Conservation (phyloP, 92 coral and sea anemone genomes). For the Bergia sp. region DNA sequence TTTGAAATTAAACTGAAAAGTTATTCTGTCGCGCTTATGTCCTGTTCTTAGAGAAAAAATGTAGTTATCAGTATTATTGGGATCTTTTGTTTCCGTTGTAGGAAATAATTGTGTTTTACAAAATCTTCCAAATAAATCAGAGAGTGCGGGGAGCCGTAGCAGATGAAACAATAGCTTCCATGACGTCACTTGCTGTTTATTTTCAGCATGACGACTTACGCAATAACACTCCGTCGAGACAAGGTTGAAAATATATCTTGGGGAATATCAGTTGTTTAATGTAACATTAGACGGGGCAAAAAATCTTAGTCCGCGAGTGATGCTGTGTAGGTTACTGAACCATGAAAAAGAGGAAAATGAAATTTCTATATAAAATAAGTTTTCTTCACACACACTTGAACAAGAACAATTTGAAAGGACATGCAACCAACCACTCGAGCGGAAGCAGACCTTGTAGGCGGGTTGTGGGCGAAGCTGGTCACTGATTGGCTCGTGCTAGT, state of each 20-base stretch:
- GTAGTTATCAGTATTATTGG: neutral
- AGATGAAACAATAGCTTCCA: neutral
- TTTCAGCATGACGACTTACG: conserved; percentile 6
- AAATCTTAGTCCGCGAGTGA: neutral
- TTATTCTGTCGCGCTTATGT: neutral
- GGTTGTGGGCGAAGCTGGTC: conserved; percentile 61
- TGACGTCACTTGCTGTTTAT: conserved; percentile 29
- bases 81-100: neutral
- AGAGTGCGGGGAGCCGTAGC: neutral
- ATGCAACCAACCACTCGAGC: conserved; percentile 33
- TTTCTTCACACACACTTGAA: conserved; percentile 1
- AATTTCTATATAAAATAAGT: neutral
- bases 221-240: neutral
- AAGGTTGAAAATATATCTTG: neutral
- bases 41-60: neutral
- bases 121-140: neutral
- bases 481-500: conserved; percentile 55
- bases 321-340: neutral
- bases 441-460: conserved; percentile 56
- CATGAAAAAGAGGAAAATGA: neutral
- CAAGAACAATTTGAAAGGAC: conserved; percentile 5
- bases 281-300: neutral
- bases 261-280: neutral
- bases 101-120: neutral
- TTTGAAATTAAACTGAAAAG: too few species aligned